A percentile compares a stretch with the other conserved stretches of the same genome.
These are phyloP conservation scores for Clarias macrocephalus DNA, from an alignment of 2,113 vertebrate species.

Conservation along the genomic window DNA sequence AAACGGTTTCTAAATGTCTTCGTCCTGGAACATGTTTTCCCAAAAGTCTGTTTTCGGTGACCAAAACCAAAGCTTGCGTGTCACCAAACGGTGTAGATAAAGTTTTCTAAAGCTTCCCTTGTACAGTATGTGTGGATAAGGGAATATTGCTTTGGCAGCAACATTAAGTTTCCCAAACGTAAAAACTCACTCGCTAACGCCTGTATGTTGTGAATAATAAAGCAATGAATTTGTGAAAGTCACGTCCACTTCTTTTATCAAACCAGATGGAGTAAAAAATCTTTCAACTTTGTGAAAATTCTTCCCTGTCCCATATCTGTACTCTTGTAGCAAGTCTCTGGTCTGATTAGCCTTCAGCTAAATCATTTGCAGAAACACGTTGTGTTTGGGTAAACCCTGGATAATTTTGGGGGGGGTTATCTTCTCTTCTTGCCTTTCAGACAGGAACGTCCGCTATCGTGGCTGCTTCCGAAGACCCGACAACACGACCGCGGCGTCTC, in stretches of 20 bases:
- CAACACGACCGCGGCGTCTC: slow-evolving; percentile 73
- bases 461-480: slow-evolving; percentile 81
- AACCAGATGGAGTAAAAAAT: not conserved
- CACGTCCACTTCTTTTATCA: not conserved
- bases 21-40: no score
- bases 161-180: no score
- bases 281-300: not conserved
- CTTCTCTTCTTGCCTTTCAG: slow-evolving; percentile 63
- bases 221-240: not conserved
- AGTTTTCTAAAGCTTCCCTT: no score
- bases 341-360: not conserved
- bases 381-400: not conserved
- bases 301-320: not conserved
- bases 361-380: not conserved
- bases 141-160: no score
- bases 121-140: no score
- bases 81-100: no score
- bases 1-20: no score
- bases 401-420: no score
- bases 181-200: not conserved
- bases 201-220: not conserved
- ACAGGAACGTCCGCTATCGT: slow-evolving; percentile 77
- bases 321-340: not conserved
- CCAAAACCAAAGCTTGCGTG: no score
- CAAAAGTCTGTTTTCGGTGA: no score